A percentile compares a stretch with the other conserved stretches of the same genome.
These are phyloP conservation scores for Melanotaenia boesemani DNA, from an alignment of 2,797 vertebrate genomes.

Conservation along the genomic window DNA sequence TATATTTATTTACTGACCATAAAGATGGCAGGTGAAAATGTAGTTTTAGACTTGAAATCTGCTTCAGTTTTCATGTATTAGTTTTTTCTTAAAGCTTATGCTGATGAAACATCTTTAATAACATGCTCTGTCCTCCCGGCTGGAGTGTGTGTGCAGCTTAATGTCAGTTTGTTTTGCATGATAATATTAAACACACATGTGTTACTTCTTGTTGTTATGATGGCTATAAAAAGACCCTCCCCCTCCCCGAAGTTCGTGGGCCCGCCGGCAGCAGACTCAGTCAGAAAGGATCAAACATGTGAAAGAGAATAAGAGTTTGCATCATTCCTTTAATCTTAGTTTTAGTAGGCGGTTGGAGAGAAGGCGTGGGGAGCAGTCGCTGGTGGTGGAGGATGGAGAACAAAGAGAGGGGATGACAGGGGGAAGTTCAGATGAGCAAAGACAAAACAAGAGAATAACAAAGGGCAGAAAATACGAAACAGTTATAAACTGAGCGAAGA, in stretches of 20 bases:
- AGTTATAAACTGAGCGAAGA: slow-evolving; percentile 3
- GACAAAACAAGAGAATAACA: slow-evolving; percentile 43
- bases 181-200: slow-evolving; percentile 43
- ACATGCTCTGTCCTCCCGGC: slow-evolving; percentile 30
- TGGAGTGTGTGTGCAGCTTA: slow-evolving; percentile 35
- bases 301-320: slow-evolving; percentile 55
- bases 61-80: too few relatives aligned
- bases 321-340: slow-evolving; percentile 68
- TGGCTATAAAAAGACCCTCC: slow-evolving; percentile 45
- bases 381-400: not conserved
- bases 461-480: slow-evolving; percentile 7
- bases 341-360: slow-evolving; percentile 43
- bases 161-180: slow-evolving; percentile 45
- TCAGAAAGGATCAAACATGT: slow-evolving; percentile 52
- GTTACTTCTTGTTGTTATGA: slow-evolving; percentile 42
- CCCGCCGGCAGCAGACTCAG: slow-evolving; percentile 58
- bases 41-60: too few relatives aligned
- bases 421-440: slow-evolving; percentile 26
- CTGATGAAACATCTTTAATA: slow-evolving; percentile 21
- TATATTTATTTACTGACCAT: too few relatives aligned
- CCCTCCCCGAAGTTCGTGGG: slow-evolving; percentile 21
- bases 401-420: slow-evolving; percentile 37
- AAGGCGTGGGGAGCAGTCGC: not conserved
- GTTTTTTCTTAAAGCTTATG: not conserved
- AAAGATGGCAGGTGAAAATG: too few relatives aligned